Conservation (phyloP, 2,113 vertebrate species). For the Eurypyga helias region DNA sequence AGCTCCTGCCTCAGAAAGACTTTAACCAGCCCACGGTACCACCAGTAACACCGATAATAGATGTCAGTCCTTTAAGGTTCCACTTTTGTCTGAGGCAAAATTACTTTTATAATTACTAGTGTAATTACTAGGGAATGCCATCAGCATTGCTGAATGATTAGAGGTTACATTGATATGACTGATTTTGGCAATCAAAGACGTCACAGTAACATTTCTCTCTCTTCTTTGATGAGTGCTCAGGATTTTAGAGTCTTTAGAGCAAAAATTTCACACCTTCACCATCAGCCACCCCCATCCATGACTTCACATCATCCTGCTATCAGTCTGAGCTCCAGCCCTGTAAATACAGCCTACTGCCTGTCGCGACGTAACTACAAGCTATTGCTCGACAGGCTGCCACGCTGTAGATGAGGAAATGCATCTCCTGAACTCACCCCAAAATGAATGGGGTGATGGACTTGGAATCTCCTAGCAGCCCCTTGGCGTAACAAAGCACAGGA, state of each 20-base stretch:
- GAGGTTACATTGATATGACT: neutral
- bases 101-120: neutral
- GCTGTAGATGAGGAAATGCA: neutral
- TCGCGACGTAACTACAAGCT: neutral
- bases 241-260: neutral
- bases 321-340: neutral
- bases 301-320: neutral
- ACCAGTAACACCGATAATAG: neutral
- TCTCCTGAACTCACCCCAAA: neutral
- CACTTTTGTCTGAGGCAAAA: neutral
- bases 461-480: neutral
- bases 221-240: neutral
- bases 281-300: neutral
- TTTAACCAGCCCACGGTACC: neutral
- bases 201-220: neutral
- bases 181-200: neutral
- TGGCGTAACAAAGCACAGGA: rapidly evolving
- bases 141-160: neutral
- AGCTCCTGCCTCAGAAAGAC: neutral
- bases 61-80: neutral
- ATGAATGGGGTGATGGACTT: rapidly evolving
- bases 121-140: neutral
- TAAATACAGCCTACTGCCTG: too few relatives aligned
- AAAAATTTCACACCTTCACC: neutral
- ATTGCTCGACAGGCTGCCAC: neutral